Evolutionary conservation across 2,888 invertebrate species (phyloP), one percentile per base, ranked within the genome.

Genomic region (Bellardia bayeri): DNA sequence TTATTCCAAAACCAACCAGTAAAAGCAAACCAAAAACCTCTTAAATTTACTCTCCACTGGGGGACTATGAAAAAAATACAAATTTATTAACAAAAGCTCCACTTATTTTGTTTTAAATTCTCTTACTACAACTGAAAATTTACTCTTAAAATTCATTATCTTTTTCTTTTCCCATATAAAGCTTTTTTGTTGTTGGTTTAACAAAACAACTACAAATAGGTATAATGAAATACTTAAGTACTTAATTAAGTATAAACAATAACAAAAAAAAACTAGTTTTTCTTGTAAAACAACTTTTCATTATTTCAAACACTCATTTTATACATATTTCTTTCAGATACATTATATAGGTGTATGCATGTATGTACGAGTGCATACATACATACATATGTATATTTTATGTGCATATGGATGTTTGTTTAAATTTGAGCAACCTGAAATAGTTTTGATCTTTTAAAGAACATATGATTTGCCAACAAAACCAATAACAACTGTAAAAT

Each of bases 211-310:
- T 56, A 40, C 56, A 23, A 16, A 40, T 23, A 23, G 0, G 23
- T 23, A 23, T 23, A 23, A 23, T 23, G 23, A 66, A 14, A 45
- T 78, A 23, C 61, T 40, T 51, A 63, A 16, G 14, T 14, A 64
- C 3, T 16, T 23, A 63, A 30, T 33, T 61, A 61, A 33, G 33
- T 33, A 13, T 33, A 11, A 16, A 45, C 54, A n/a, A 42, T 9
- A 68, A 61, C 33, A 49, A 54, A 23, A 54, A 54, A 71, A 80
- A 85, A 80, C 74, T 56, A 85, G 85, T 85, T 81, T 85, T 85
- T 81, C 85, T 76, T 85, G 85, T 63, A 80, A 69, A 49, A 49
- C 54, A 23, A 80, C 80, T 63, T 58, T 64, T 64, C 14, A 56
- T 56, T 63, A 61, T 16, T 69, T 37, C n/a, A 56, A 30, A 54